These are phyloP conservation scores for Actinia equina DNA, from an alignment of 64 coral and sea anemone species.

Conservation along the genomic window DNA sequence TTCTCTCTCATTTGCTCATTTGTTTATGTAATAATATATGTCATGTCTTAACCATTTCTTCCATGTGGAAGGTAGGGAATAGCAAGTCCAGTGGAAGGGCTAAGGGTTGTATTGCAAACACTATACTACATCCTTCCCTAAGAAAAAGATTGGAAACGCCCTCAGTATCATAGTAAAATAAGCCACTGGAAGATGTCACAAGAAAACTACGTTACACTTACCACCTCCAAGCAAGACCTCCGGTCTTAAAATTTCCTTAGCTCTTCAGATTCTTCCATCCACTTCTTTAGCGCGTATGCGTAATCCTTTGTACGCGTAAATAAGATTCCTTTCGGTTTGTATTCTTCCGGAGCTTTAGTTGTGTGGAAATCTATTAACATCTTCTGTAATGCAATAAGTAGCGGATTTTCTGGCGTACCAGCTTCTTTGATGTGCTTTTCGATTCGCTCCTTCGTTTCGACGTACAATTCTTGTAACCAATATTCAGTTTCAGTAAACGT, in stretches of 20 bases:
- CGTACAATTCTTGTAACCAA: conserved; percentile 23
- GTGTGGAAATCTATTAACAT: conserved; percentile 21
- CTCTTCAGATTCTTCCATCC: conserved; percentile 37
- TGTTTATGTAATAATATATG: neutral
- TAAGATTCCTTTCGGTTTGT: conserved; percentile 35
- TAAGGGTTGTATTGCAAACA: neutral
- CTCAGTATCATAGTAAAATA: neutral
- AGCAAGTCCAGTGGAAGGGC: neutral
- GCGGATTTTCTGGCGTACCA: conserved; percentile 42
- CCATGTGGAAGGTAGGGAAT: neutral
- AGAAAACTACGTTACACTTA: neutral
- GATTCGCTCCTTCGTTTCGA: conserved; percentile 32
- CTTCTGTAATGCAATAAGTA: conserved; percentile 50
- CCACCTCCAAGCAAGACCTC: conserved; percentile 47
- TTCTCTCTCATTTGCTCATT: too few species aligned
- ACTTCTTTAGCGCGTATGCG: conserved; percentile 32
- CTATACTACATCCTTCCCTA: neutral
- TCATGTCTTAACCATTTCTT: neutral
- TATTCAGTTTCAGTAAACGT: conserved; percentile 44
- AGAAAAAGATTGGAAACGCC: neutral
- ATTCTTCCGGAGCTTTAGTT: neutral
- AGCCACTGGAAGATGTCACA: neutral
- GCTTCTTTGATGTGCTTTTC: conserved; percentile 30
- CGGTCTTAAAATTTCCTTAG: conserved; percentile 25
- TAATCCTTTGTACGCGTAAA: conserved; percentile 44